Percentiles rank a stretch among this genome's conserved stretches.
phyloP scores from a whole-genome alignment of 2,113 vertebrate genomes.

The Platycercus adscitus region DNA sequence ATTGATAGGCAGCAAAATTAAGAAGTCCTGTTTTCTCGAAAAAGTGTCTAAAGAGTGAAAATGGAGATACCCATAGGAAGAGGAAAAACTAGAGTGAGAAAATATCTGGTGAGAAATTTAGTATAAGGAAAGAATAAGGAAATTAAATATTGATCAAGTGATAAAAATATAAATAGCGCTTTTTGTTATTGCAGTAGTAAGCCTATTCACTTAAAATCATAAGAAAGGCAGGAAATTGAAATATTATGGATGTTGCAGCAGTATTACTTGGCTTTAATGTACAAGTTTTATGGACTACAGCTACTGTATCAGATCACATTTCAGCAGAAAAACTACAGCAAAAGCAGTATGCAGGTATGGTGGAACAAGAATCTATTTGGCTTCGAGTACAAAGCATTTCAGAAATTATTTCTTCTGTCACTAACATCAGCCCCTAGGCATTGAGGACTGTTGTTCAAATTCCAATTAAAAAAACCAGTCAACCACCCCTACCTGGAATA shows the following conservation, averaged over 20 bases:
- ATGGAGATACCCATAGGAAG: neutral
- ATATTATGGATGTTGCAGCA: neutral
- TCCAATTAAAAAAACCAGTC: neutral
- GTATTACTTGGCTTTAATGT: neutral
- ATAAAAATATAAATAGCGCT: neutral
- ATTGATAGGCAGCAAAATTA: neutral
- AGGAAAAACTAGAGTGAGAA: neutral
- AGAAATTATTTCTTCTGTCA: neutral
- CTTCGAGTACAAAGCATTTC: neutral
- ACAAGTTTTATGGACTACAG: neutral
- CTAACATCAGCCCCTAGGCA: neutral
- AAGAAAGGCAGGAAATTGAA: neutral
- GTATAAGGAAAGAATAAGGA: neutral
- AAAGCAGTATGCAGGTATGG: neutral
- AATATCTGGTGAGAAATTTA: neutral
- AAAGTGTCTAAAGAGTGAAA: neutral
- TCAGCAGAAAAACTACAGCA: neutral
- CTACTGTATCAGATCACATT: neutral
- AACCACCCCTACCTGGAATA: neutral
- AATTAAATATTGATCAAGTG: neutral
- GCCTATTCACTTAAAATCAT: neutral
- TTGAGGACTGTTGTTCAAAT: neutral
- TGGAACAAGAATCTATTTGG: neutral
- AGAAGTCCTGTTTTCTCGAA: neutral
- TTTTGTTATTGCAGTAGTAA: neutral